Evolutionary conservation across 2,113 vertebrate species (phyloP).

Genomic region (Menidia beryllina): DNA sequence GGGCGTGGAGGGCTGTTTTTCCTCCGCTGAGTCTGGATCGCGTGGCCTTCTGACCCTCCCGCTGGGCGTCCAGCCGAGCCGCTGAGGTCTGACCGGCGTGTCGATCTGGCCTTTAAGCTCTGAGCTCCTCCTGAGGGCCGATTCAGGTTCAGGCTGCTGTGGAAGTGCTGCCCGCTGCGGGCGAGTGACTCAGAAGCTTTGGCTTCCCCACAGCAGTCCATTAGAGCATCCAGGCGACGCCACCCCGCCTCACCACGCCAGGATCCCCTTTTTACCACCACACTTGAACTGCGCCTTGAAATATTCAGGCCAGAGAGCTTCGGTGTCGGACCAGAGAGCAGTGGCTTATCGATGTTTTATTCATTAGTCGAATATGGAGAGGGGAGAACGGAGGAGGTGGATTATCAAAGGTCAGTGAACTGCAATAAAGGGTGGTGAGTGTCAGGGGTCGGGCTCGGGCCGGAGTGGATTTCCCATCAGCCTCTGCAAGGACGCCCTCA

Average conservation of each 20-base stretch:
- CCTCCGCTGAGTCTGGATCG: background rate
- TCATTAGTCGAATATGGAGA: background rate
- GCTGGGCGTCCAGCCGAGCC: background rate
- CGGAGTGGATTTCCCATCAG: conserved; percentile 31
- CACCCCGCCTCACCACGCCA: no score
- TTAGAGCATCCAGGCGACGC: no score
- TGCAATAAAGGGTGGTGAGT: conserved; percentile 33
- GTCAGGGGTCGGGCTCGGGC: conserved; percentile 33
- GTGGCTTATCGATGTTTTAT: background rate
- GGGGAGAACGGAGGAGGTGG: background rate
- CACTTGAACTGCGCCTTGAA: no score
- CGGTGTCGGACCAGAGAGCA: background rate
- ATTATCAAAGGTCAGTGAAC: conserved; percentile 10
- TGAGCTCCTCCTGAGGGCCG: background rate
- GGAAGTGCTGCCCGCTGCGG: no score
- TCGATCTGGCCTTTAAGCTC: background rate
- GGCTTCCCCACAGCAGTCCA: background rate
- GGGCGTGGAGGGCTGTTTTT: no score
- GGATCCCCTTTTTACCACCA: no score
- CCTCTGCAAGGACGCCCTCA: background rate
- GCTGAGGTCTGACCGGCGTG: background rate
- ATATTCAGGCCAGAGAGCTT: no score
- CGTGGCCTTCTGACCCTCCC: background rate
- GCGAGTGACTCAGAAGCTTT: no score
- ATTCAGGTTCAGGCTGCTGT: no score